Evolutionary conservation across 2,113 vertebrate species (phyloP).

Genomic region (Girardinichthys multiradiatus): DNA sequence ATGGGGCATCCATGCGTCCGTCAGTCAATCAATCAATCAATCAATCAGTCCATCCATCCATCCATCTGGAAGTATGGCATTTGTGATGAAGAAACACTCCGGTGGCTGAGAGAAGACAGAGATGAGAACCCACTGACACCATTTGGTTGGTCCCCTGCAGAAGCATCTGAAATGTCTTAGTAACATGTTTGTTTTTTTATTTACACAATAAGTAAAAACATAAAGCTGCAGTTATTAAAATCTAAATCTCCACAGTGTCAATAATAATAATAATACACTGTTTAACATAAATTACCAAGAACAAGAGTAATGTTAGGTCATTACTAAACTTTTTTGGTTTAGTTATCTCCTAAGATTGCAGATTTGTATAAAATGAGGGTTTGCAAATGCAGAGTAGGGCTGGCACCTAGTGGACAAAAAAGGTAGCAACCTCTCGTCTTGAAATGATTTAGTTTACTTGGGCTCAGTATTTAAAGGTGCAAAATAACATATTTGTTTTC

Average conservation of each 20-base stretch:
- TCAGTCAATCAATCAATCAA: slow-evolving; percentile 6
- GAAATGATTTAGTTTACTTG: not conserved
- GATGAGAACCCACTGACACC: slow-evolving; percentile 23
- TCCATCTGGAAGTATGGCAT: slow-evolving; percentile 45
- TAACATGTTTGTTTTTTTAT: not conserved
- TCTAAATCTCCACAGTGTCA: not conserved
- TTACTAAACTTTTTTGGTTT: not conserved
- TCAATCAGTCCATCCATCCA: slow-evolving; percentile 31
- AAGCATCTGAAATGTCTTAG: slow-evolving; percentile 3
- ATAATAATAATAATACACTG: not conserved
- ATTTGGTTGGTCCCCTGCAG: not conserved
- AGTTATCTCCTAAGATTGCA: not conserved
- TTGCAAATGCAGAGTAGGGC: slow-evolving; percentile 31
- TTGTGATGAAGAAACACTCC: slow-evolving; percentile 30
- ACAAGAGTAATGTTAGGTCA: not conserved
- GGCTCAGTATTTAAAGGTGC: not conserved
- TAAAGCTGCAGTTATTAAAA: not conserved
- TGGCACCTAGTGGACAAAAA: slow-evolving; percentile 63
- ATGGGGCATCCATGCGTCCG: slow-evolving; percentile 22
- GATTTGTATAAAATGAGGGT: not conserved
- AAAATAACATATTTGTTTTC: not conserved
- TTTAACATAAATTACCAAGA: not conserved
- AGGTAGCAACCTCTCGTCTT: slow-evolving; percentile 6
- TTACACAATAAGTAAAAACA: not conserved
- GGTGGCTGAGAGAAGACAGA: slow-evolving; percentile 8